phyloP scores from a whole-genome alignment of 2,113 vertebrate genomes.

The Hystrix cristata region DNA sequence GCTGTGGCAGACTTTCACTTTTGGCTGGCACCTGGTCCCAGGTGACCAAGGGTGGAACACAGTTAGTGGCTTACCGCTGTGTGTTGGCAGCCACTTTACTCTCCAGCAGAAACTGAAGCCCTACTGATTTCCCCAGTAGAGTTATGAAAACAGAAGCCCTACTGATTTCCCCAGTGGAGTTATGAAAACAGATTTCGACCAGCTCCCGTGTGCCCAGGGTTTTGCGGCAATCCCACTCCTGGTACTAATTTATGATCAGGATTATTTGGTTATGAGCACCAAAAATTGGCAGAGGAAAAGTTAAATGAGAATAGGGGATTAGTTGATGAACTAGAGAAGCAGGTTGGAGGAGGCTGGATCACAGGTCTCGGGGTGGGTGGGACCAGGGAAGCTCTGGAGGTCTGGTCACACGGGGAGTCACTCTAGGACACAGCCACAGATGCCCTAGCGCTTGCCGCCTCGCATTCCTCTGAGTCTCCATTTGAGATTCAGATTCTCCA shows the following conservation, averaged over 20 bases:
- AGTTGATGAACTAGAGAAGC: background rate
- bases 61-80: background rate
- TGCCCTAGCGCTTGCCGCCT: background rate
- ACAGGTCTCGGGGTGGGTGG: fast-evolving
- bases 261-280: slow-evolving; percentile 23
- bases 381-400: background rate
- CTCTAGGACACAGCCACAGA: background rate
- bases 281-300: slow-evolving; percentile 34
- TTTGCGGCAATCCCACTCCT: background rate
- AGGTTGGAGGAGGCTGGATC: background rate
- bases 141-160: background rate
- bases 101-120: background rate
- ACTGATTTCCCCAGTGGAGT: background rate
- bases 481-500: background rate
- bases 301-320: background rate
- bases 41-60: background rate
- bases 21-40: background rate
- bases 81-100: background rate
- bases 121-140: background rate
- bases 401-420: fast-evolving
- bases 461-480: background rate
- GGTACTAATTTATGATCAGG: slow-evolving; percentile 38
- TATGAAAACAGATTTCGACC: background rate
- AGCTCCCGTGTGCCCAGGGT: background rate
- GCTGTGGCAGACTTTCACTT: background rate